Evolutionary conservation across 53 echinoderm and acorn worm genomes (phyloP).

Genomic region (Temnopleurus reevesii): DNA sequence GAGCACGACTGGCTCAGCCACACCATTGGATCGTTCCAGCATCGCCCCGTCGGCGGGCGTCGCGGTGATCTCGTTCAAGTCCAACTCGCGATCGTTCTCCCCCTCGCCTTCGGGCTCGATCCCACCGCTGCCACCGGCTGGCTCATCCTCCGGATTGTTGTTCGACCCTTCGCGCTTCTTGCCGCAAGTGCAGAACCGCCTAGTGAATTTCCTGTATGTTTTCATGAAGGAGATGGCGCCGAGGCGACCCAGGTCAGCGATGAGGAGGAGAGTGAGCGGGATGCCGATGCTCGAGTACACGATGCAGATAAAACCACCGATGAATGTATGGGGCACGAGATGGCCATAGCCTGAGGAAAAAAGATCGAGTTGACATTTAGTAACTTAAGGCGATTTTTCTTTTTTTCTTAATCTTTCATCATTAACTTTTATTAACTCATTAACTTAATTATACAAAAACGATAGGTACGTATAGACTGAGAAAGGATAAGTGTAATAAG

Average conservation of each 20-base stretch:
- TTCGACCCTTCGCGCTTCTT: neutral
- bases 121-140: conserved; percentile 6
- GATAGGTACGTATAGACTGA: too few relatives aligned
- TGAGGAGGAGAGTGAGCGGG: conserved; percentile 46
- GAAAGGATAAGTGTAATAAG: too few relatives aligned
- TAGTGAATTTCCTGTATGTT: neutral
- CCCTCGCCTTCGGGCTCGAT: neutral
- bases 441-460: too few relatives aligned
- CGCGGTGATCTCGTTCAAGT: neutral
- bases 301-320: conserved; percentile 22
- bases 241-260: conserved; percentile 52
- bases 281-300: conserved; percentile 59
- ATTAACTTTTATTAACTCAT: too few relatives aligned
- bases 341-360: conserved; percentile 69
- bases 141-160: neutral
- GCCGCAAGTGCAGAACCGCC: neutral
- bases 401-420: too few relatives aligned
- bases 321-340: conserved; percentile 39
- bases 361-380: too few relatives aligned
- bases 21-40: neutral
- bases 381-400: too few relatives aligned
- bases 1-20: neutral
- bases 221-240: conserved; percentile 30
- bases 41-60: neutral
- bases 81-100: neutral